phyloP scores from a whole-genome alignment of 2,113 vertebrate species.

The Calidris pugnax region DNA sequence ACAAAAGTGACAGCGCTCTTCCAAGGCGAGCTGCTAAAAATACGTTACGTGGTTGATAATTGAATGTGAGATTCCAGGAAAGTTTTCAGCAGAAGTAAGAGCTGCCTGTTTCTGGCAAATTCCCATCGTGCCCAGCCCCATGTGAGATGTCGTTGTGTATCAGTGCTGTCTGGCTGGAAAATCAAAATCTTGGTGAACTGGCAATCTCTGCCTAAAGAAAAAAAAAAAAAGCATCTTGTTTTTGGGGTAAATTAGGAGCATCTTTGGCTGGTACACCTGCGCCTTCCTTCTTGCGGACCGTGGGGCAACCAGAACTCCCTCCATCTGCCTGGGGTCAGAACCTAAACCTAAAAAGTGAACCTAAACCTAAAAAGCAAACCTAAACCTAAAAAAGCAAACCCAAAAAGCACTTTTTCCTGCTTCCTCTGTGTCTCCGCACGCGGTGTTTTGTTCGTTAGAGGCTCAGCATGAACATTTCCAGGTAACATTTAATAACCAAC shows the following conservation, averaged over 20 bases:
- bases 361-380: no score
- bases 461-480: neutral
- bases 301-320: neutral
- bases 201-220: neutral
- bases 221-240: neutral
- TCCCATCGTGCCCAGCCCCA: neutral
- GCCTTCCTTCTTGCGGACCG: no score
- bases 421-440: neutral
- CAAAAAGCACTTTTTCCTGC: neutral
- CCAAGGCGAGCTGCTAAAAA: neutral
- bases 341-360: no score
- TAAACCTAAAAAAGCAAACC: no score
- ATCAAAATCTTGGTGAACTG: neutral
- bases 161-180: neutral
- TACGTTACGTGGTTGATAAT: neutral
- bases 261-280: neutral
- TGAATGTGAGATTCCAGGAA: slow-evolving; percentile 18
- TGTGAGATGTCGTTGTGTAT: neutral
- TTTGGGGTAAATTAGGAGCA: neutral
- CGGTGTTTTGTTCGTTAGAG: rapidly evolving
- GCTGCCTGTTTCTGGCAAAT: slow-evolving; percentile 31
- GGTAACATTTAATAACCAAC: neutral
- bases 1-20: neutral
- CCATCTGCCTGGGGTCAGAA: rapidly evolving
- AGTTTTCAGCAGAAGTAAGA: slow-evolving; percentile 17